Evolutionary conservation across 2,113 vertebrate species (phyloP), one percentile per base, ranked within the genome.

Genomic region (Nothocercus nigrocapillus): DNA sequence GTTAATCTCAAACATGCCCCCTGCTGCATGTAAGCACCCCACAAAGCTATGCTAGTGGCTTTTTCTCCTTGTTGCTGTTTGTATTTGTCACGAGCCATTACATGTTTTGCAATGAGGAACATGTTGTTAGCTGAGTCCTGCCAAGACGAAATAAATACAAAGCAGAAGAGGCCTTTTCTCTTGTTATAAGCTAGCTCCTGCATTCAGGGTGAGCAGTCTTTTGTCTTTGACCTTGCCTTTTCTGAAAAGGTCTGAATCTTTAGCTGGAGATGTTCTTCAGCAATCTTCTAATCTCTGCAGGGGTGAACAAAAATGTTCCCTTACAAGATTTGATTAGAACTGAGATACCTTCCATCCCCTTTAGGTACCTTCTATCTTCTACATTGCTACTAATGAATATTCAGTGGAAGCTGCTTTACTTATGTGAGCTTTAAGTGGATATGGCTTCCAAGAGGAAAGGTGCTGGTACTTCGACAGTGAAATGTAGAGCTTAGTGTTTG

Each of bases 271-370:
- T 30, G 4, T 11, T 64, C 78, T 75, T 58, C 22, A 47, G 32
- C 27, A 44, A 34, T 21, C 21, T 22, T 61, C 34, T 79, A 5
- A 19, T 18, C 58, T 56, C 30, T 24, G 42, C 19, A 67, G 44
- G 3, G 4, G 8, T 18, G 45, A 44, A 13, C 1, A 0, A 3
- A 1, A 0, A 0, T 25, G 10, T 5, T 75, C 20, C 4, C 13
- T 58, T 89, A 40, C 61, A 56, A 87, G 90, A 27, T 7, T 28
- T 34, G 32, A 27, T 14, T 8, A 4, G 14, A 28, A 24, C 11
- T 32, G 14, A 82, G 34, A 25, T 90, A 87, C 63, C 49, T 22
- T 49, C 49, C 22, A 11, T 49, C 10, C 17, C 4, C 3, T 47
- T 77, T 49, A 18, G 38, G 21, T n/a, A n/a, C 25, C 32, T 85